Evolutionary conservation across 2,113 vertebrate genomes (phyloP).

Genomic region (Okapia johnstoni): DNA sequence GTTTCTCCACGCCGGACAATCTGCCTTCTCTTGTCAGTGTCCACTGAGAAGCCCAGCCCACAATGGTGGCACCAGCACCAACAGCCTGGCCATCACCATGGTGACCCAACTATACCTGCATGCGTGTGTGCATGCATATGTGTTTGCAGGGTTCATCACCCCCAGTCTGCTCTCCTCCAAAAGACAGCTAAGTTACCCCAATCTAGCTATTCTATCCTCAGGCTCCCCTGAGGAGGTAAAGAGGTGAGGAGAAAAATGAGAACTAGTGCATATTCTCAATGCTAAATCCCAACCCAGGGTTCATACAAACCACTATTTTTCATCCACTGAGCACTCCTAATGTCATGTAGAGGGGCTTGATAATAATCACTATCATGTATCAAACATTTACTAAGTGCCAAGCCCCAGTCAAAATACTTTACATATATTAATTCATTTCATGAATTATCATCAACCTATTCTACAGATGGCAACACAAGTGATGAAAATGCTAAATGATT

Average conservation of each 20-base stretch:
- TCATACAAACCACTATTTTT: background rate
- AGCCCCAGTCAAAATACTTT: background rate
- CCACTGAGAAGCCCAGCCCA: background rate
- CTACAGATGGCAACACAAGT: background rate
- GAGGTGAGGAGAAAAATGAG: background rate
- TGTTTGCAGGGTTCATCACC: background rate
- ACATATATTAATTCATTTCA: background rate
- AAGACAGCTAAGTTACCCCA: background rate
- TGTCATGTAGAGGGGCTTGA: background rate
- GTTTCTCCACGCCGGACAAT: background rate
- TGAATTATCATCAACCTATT: background rate
- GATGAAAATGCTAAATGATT: background rate
- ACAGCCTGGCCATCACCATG: background rate
- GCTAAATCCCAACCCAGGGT: background rate
- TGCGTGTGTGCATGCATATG: accelerated
- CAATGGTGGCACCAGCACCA: too few relatives aligned
- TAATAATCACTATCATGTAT: background rate
- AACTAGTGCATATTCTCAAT: background rate
- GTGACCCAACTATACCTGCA: background rate
- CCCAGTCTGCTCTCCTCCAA: background rate
- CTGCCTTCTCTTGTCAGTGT: background rate
- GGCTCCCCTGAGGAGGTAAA: background rate
- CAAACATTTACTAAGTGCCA: background rate
- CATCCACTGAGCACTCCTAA: background rate
- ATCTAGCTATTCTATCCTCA: background rate